Evolutionary conservation across 2,113 vertebrate genomes (phyloP), one percentile per base, ranked within the genome.

Genomic region (Centropus unirufus): DNA sequence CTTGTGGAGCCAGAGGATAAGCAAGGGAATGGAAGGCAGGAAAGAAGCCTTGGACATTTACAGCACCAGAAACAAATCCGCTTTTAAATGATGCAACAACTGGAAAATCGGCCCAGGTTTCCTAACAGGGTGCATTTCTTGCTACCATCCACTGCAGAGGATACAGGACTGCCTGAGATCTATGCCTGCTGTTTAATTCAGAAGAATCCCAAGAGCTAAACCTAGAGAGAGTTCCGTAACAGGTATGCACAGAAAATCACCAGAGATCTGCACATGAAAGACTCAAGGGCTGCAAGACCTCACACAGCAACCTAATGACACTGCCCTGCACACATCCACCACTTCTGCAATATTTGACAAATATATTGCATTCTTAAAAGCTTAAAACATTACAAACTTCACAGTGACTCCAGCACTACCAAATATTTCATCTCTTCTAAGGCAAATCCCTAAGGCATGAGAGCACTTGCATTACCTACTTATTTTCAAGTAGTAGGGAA

Each of bases 1-100:
- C 34, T 51, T 9, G 3, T 0, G 1, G 36, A 54, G 9, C 1
- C 4, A 24, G 9, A 83, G 13, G 24, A 24, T 14, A 27, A 76
- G 21, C 8, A 42, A 64, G 47, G 9, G n/a, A 64, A 70, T 3
- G 9, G 18, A 87, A 55, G 14, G 34, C 2, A 78, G n/a, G 16
- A 67, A 67, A 66, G 19, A 39, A 39, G 32, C 36, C 39, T 29
- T 13, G 21, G 27, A 20, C 19, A 52, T 19, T 44, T n/a, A 6
- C 23, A 64, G 12, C 1, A 1, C 21, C n/a, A 94, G 69, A 72
- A 79, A 82, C 18, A 78, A 24, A 76, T 49, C 12, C 24, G 23
- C 36, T 16, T 72, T 52, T 20, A 79, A 68, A 40, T 66, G 11
- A 87, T 24, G 72, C 14, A 14, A 30, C 72, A 91, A 72, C 11